Percentiles rank a stretch among this genome's conserved stretches.
Evolutionary conservation across 1,140 invertebrate genomes (phyloP).

Genomic region (Bombus polaris): DNA sequence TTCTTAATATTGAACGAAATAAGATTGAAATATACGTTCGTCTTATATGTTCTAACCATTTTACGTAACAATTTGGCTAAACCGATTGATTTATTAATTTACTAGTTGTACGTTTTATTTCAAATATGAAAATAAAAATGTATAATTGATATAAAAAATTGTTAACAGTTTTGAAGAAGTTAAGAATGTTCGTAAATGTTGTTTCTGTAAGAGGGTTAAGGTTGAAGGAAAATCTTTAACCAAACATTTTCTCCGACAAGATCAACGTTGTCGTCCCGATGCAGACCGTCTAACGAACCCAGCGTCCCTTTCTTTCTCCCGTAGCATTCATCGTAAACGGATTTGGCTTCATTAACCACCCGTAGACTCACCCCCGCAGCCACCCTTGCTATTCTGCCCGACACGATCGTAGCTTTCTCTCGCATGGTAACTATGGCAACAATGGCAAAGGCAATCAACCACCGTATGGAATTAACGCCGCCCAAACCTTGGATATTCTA

Average conservation of each 20-base stretch:
- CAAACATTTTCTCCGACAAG: slow-evolving; percentile 57
- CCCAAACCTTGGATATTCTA: slow-evolving; percentile 13
- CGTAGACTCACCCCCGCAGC: slow-evolving; percentile 60
- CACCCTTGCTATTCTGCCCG: slow-evolving; percentile 56
- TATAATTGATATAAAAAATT: background rate
- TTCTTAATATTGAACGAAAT: too few species aligned
- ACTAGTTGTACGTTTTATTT: too few species aligned
- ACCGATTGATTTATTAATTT: too few species aligned
- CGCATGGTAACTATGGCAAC: slow-evolving; percentile 79
- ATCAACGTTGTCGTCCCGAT: slow-evolving; percentile 74
- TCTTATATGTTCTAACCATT: too few species aligned
- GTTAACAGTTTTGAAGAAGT: background rate
- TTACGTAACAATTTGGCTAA: too few species aligned
- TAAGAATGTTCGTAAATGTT: slow-evolving; percentile 1
- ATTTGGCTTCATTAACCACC: slow-evolving; percentile 82
- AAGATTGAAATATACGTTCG: too few species aligned
- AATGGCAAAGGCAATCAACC: slow-evolving; percentile 76
- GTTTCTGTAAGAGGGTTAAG: background rate
- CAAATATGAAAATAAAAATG: background rate
- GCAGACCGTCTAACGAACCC: slow-evolving; percentile 79
- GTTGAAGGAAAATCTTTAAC: slow-evolving; percentile 39
- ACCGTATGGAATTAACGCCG: slow-evolving; percentile 73
- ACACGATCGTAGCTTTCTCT: slow-evolving; percentile 44
- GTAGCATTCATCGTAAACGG: slow-evolving; percentile 81
- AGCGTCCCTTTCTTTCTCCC: slow-evolving; percentile 71